Conservation (phyloP, 2,113 vertebrate species). For the Varanus komodoensis region DNA sequence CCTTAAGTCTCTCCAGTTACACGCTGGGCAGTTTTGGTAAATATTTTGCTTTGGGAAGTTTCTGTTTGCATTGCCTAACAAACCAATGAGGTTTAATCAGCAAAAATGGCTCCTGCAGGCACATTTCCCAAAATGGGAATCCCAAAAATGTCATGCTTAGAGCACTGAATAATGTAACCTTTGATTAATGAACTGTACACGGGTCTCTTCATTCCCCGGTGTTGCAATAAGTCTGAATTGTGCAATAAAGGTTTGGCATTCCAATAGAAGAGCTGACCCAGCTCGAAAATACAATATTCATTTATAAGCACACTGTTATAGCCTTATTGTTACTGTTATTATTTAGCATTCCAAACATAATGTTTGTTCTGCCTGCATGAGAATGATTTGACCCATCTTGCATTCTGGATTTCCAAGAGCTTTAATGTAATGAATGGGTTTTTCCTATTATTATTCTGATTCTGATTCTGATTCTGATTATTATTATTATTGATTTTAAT, state of each 20-base stretch:
- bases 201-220: neutral
- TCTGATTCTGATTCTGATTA: neutral
- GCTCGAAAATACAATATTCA: slow-evolving; percentile 4
- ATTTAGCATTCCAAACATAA: neutral
- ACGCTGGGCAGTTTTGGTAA: neutral
- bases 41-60: neutral
- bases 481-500: neutral
- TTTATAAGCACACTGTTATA: neutral
- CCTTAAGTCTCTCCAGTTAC: neutral
- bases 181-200: neutral
- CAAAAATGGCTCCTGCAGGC: neutral
- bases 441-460: neutral
- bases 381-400: neutral
- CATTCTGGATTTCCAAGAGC: neutral
- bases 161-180: slow-evolving; percentile 6
- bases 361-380: neutral
- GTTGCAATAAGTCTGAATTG: neutral
- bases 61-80: neutral
- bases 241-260: neutral
- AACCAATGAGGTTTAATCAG: neutral
- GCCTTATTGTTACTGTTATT: neutral
- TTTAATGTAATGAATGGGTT: neutral
- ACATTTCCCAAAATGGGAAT: neutral
- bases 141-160: neutral
- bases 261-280: neutral